Evolutionary conservation across 2,113 vertebrate species (phyloP).

Genomic region (Chiloscyllium plagiosum): DNA sequence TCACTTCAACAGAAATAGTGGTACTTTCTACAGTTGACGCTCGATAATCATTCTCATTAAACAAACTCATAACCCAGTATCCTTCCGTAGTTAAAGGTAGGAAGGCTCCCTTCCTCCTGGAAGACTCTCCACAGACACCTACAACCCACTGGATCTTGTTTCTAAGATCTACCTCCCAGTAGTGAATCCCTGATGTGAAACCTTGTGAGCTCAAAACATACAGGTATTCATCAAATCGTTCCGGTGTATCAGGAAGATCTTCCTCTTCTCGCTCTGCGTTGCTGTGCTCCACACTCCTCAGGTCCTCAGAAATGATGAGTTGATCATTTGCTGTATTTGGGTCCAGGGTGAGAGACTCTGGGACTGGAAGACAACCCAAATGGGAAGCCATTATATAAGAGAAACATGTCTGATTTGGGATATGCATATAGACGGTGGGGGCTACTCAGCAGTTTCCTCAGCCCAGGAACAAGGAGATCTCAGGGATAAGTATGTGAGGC

Average conservation of each 20-base stretch:
- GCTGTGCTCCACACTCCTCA: conserved; percentile 57
- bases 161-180: conserved; percentile 23
- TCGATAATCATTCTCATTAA: background rate
- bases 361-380: background rate
- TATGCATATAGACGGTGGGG: background rate
- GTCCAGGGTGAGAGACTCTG: conserved; percentile 46
- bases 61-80: background rate
- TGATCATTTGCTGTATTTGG: conserved; percentile 62
- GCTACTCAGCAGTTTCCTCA: background rate
- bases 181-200: conserved; percentile 17
- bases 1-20: background rate
- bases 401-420: background rate
- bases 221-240: background rate
- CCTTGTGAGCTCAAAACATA: background rate
- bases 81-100: background rate
- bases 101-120: background rate
- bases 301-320: conserved; percentile 61
- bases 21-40: background rate
- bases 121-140: conserved; percentile 16
- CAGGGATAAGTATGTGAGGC: background rate
- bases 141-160: conserved; percentile 16
- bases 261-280: background rate
- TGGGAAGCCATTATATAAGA: background rate
- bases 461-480: background rate
- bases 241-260: background rate